A percentile compares a stretch with the other conserved stretches of the same genome.
phyloP scores from a whole-genome alignment of 2,113 vertebrate genomes.

The Protobothrops flavoviridis region DNA sequence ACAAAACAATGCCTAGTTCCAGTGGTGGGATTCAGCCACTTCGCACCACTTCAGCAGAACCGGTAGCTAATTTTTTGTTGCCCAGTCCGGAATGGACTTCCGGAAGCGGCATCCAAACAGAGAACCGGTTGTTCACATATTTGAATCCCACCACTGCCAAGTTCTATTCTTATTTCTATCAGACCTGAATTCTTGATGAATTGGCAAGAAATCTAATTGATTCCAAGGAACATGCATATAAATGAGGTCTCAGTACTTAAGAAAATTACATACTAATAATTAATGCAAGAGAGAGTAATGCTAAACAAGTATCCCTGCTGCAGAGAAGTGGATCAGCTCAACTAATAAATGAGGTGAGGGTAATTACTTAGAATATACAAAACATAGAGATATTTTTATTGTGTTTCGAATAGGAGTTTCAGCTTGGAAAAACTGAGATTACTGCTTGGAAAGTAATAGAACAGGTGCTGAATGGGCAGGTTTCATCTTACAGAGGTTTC shows the following conservation, averaged over 20 bases:
- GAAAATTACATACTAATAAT: background rate
- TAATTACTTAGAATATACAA: constrained; percentile 36
- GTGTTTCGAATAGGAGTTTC: background rate
- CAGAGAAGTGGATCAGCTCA: constrained; percentile 24
- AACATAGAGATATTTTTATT: constrained; percentile 32
- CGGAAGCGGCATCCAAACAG: too few relatives aligned
- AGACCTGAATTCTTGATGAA: background rate
- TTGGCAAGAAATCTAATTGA: constrained; percentile 1
- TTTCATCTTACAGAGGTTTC: background rate
- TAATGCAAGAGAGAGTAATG: background rate
- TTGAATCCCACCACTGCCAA: too few relatives aligned
- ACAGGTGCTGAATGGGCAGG: background rate
- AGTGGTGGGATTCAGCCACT: too few relatives aligned
- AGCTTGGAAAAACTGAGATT: background rate
- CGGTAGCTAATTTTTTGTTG: too few relatives aligned
- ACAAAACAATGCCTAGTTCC: background rate
- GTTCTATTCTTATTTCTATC: background rate
- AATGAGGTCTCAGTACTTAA: background rate
- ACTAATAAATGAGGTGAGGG: constrained; percentile 12
- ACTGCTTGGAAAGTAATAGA: background rate
- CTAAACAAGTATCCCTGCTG: constrained; percentile 20
- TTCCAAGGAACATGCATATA: constrained; percentile 4
- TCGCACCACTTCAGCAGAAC: too few relatives aligned
- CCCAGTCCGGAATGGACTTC: too few relatives aligned
- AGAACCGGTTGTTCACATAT: too few relatives aligned